These are phyloP conservation scores for Myiotriccus ornatus DNA, from an alignment of 2,797 vertebrate genomes.

Conservation along the genomic window DNA sequence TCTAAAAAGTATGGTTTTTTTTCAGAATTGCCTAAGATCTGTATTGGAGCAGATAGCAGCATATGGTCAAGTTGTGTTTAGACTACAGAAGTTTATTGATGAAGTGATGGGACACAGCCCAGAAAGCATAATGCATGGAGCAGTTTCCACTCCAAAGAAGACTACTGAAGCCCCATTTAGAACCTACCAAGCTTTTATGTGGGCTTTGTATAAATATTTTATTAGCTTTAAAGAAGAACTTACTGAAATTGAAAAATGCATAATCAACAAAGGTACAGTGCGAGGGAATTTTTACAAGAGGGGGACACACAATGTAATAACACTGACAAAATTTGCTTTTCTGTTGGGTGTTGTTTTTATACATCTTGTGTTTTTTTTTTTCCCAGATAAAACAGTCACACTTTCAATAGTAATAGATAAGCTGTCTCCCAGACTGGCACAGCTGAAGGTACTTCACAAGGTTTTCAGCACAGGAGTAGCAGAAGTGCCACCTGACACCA, in stretches of 20 bases:
- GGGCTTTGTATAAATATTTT: slow-evolving; percentile 96
- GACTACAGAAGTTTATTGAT: slow-evolving; percentile 93
- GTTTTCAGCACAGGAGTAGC: slow-evolving; percentile 97
- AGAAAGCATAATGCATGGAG: slow-evolving; percentile 77
- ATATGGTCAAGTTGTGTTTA: slow-evolving; percentile 92
- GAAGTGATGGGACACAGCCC: slow-evolving; percentile 90
- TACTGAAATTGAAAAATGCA: slow-evolving; percentile 86
- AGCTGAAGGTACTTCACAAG: slow-evolving; percentile 92
- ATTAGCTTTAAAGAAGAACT: slow-evolving; percentile 93
- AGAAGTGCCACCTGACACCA: slow-evolving; percentile 91
- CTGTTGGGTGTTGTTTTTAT: background rate
- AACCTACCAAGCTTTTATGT: slow-evolving; percentile 97
- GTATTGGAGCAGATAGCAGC: slow-evolving; percentile 91
- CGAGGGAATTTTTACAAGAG: background rate
- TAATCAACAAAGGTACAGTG: slow-evolving; percentile 86
- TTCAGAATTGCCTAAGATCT: slow-evolving; percentile 89
- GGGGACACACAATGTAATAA: background rate
- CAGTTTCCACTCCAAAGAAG: slow-evolving; percentile 75
- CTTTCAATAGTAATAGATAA: slow-evolving; percentile 89
- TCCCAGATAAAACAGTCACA: slow-evolving; percentile 89
- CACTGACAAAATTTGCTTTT: background rate
- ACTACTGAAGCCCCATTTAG: slow-evolving; percentile 89
- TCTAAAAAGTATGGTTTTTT: background rate
- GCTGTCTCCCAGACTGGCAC: slow-evolving; percentile 87
- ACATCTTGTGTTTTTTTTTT: background rate